Evolutionary conservation across 2,888 invertebrate genomes (phyloP).

Genomic region (Psococerastis gibbosa): DNA sequence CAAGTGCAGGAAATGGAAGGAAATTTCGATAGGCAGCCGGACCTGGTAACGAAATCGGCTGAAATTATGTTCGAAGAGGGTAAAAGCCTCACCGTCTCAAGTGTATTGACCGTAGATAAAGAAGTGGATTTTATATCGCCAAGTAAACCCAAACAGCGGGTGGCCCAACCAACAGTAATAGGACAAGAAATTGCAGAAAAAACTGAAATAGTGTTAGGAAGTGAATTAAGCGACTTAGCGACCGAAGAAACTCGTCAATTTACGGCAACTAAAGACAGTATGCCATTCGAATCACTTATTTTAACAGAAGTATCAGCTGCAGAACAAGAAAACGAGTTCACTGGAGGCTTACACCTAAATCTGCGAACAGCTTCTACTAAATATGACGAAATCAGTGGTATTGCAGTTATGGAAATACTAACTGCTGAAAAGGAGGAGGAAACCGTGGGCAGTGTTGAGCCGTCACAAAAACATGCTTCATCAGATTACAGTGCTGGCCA

Average conservation of each 20-base stretch:
- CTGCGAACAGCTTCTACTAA: constrained; percentile 10
- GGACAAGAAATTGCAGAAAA: constrained; percentile 30
- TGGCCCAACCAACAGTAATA: constrained; percentile 21
- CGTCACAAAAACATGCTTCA: constrained; percentile 13
- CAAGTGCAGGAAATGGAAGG: constrained; percentile 21
- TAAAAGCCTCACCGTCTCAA: constrained; percentile 35
- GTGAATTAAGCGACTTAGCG: constrained; percentile 17
- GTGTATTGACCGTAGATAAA: constrained; percentile 33
- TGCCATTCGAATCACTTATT: constrained; percentile 11
- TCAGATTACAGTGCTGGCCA: constrained; percentile 20
- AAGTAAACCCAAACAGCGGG: constrained; percentile 17
- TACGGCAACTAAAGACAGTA: constrained; percentile 9
- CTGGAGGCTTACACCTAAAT: constrained; percentile 8
- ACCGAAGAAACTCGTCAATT: constrained; percentile 1
- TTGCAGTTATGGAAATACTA: constrained; percentile 17
- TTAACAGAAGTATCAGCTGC: constrained; percentile 9
- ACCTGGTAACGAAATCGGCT: constrained; percentile 15
- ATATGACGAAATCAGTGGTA: constrained; percentile 16
- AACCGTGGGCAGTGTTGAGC: not conserved
- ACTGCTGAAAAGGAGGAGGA: constrained; percentile 12
- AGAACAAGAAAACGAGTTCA: constrained; percentile 12
- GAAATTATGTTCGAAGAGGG: constrained; percentile 23
- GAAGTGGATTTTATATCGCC: constrained; percentile 25
- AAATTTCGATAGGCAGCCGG: constrained; percentile 13
- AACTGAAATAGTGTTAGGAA: constrained; percentile 28